Base-by-base conservation (phyloP, 2,888 invertebrate species). In the Pollenia labialis region DNA sequence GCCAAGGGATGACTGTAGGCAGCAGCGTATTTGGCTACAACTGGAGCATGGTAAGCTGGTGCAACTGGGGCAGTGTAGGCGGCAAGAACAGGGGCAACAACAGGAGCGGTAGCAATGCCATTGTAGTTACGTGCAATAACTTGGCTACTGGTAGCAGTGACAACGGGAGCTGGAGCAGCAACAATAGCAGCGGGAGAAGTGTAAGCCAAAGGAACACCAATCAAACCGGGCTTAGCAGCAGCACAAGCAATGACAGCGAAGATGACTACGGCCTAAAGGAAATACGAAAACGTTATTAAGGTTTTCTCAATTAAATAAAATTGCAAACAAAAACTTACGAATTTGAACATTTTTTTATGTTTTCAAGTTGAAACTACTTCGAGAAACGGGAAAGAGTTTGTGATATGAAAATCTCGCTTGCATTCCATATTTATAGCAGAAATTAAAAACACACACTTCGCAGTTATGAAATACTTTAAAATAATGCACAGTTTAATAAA, bases 81-180 rank as follows among this genome's bases (percentile, higher is more conserved):
- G 8, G 83, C 81, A 23, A 80, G 18, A n/a, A 85, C 44, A 23
- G 85, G 82, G 50, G 89, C 86, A 16, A 91, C 52, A 42, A 91
- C 82, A 9, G 91, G 90, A 16, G 90, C 90, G 0, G 54, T 18
- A 12, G 69, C 82, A 76, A 84, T 79, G 7, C 79, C 84, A 89
- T 91, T 91, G 88, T 89, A 89, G 82, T 91, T 91, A 9, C 91
- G 88, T 48, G 91, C 90, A 87, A 91, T 69, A 80, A 89, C 89
- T 85, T 91, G 91, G 76, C 90, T 90, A 12, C 91, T 91, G 62
- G 91, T 90, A 18, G 91, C 90, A 60, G 90, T 90, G 0, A 90
- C 86, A 56, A 82, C 12, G 4, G 68, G 50, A 12, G 81, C 68
- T n/a, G 81, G 75, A n/a, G 88, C 87, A 11, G 86, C 85, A 71